These are phyloP conservation scores for Acrocyrtus sp. DNA, from an alignment of 2,888 invertebrate genomes.

Conservation along the genomic window DNA sequence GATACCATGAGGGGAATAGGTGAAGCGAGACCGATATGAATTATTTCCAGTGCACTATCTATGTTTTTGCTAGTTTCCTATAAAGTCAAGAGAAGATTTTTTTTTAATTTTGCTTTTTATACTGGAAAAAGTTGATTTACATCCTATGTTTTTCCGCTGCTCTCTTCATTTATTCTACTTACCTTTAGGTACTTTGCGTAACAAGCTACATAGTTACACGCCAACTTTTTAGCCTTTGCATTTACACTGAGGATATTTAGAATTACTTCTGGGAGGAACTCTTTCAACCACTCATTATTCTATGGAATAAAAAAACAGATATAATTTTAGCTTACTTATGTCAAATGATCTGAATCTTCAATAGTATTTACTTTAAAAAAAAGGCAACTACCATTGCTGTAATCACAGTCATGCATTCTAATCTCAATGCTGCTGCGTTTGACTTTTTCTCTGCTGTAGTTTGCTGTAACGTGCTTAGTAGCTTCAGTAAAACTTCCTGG, in stretches of 20 bases:
- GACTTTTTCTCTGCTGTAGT: slow-evolving; percentile 58
- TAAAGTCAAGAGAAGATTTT: slow-evolving; percentile 11
- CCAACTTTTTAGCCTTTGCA: slow-evolving; percentile 55
- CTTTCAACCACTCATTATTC: slow-evolving; percentile 47
- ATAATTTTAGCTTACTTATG: too few species aligned
- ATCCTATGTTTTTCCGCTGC: neutral
- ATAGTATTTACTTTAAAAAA: neutral
- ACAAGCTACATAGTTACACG: slow-evolving; percentile 28
- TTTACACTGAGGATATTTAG: slow-evolving; percentile 60
- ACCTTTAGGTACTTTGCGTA: slow-evolving; percentile 51
- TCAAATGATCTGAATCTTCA: too few species aligned
- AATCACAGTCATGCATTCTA: slow-evolving; percentile 55
- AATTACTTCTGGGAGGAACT: slow-evolving; percentile 60
- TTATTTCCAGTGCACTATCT: slow-evolving; percentile 35
- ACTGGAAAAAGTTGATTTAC: neutral
- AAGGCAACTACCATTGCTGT: slow-evolving; percentile 35
- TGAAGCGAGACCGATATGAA: slow-evolving; percentile 55
- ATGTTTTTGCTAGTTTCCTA: slow-evolving; percentile 40
- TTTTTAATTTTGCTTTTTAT: neutral
- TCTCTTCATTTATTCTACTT: too few species aligned
- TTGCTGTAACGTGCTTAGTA: slow-evolving; percentile 44
- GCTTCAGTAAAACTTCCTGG: slow-evolving; percentile 16
- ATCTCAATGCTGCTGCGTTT: slow-evolving; percentile 59
- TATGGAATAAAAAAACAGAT: slow-evolving; percentile 21
- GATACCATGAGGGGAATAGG: slow-evolving; percentile 51